A percentile compares a stretch with the other conserved stretches of the same genome.
phyloP scores from a whole-genome alignment of 2,888 invertebrate species.

The Pediacus dermestoides region DNA sequence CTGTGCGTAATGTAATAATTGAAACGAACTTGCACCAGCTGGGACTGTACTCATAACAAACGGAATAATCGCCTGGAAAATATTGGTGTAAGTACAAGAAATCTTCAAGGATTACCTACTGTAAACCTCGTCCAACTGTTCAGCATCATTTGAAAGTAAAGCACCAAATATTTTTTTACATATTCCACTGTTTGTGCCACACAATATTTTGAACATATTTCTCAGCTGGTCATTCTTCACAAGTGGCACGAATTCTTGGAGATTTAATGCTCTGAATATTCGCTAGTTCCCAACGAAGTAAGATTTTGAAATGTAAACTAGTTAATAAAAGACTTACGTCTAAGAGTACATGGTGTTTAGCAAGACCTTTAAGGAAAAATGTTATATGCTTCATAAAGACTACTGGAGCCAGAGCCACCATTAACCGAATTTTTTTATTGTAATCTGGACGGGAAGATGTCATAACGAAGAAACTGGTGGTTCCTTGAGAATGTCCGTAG shows the following conservation, averaged over 20 bases:
- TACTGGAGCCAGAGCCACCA: conserved; percentile 66
- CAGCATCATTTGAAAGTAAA: conserved; percentile 40
- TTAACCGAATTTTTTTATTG: conserved; percentile 60
- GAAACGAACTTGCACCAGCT: conserved; percentile 63
- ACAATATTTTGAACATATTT: conserved; percentile 1
- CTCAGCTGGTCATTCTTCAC: conserved; percentile 16
- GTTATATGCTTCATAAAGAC: conserved; percentile 45
- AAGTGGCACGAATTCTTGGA: conserved; percentile 4
- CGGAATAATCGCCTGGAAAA: conserved; percentile 62
- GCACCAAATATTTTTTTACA: conserved; percentile 30
- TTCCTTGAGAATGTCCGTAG: conserved; percentile 77
- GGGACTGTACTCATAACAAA: conserved; percentile 66
- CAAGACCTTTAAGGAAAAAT: background rate
- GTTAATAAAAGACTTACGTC: background rate
- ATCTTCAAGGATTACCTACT: background rate
- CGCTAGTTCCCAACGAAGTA: background rate
- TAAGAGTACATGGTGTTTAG: background rate
- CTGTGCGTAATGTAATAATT: conserved; percentile 69
- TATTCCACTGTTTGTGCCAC: conserved; percentile 24
- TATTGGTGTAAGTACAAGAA: background rate
- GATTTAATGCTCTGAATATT: conserved; percentile 12
- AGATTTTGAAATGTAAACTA: background rate
- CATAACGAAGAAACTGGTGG: conserved; percentile 65
- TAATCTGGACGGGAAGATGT: conserved; percentile 61
- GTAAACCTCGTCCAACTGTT: conserved; percentile 35